phyloP scores from a whole-genome alignment of 1,140 invertebrate species.

The Cherax destructor region DNA sequence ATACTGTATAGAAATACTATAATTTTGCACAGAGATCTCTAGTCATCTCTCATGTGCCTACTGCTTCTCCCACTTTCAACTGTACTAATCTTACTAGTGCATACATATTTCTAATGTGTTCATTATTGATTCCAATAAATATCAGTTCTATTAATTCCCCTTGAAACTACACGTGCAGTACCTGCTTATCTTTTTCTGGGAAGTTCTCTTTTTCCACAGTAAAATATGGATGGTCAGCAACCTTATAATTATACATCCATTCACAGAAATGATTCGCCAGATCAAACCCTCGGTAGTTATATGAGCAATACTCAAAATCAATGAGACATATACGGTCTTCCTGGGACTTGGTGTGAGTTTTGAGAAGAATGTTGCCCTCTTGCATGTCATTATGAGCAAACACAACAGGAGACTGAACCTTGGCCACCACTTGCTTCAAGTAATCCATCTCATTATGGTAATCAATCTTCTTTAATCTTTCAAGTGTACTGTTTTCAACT shows the following conservation, averaged over 20 bases:
- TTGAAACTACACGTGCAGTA: slow-evolving; percentile 75
- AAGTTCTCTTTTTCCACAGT: slow-evolving; percentile 81
- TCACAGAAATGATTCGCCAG: slow-evolving; percentile 97
- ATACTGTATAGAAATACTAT: no score
- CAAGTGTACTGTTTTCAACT: slow-evolving; percentile 65
- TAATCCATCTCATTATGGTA: slow-evolving; percentile 72
- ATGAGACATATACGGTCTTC: slow-evolving; percentile 80
- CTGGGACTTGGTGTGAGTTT: slow-evolving; percentile 63
- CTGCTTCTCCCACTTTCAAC: no score
- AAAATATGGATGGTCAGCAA: slow-evolving; percentile 86
- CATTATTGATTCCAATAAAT: neutral
- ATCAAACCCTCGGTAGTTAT: slow-evolving; percentile 96
- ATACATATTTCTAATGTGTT: no score
- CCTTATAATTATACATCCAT: slow-evolving; percentile 94
- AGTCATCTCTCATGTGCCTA: no score
- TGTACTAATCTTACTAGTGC: no score
- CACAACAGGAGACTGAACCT: slow-evolving; percentile 86
- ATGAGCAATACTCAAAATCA: slow-evolving; percentile 96
- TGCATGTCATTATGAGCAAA: slow-evolving; percentile 99
- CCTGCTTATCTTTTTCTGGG: slow-evolving; percentile 88
- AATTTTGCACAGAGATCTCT: no score
- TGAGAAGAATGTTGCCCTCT: slow-evolving; percentile 85
- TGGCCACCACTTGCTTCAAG: slow-evolving; percentile 73
- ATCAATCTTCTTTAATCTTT: slow-evolving; percentile 60
- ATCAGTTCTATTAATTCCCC: neutral